Evolutionary conservation across 2,113 vertebrate species (phyloP), one percentile per base, ranked within the genome.

Genomic region (Orcinus orca): DNA sequence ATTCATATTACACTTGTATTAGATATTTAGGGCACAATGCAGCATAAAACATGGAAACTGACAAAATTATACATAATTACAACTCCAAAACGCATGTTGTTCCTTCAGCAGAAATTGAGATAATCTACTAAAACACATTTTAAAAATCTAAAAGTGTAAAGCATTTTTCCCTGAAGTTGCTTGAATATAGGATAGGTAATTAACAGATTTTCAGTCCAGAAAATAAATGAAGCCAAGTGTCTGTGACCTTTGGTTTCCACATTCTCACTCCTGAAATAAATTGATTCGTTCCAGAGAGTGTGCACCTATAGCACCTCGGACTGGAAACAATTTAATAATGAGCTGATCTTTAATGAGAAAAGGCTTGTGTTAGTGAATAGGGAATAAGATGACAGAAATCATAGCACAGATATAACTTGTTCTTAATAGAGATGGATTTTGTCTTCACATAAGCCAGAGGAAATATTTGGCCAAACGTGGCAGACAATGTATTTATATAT

Each of bases 151-250:
- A 89, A 97, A 95, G 55, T 86, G 0, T 77, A 95, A 97, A 88
- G 29, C 14, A 62, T 67, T 65, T 88, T 89, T 58, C 47, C 31
- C 70, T 96, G 62, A 8, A 82, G 63, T 94, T 92, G 6, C 29
- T 77, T 95, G 62, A 82, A 85, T 92, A 71, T 53, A 82, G 90
- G 38, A 41, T 21, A 94, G 44, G 21, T 55, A 63, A 96, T 89
- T 89, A 95, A 88, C 93, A 96, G 89, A 80, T 97, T 98, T 93
- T 94, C 95, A 97, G 73, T 68, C 53, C 36, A 63, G 53, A 93
- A 97, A 97, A 98, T 67, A 95, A 94, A 55, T 81, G 88, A 97
- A 97, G 55, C 62, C 88, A 92, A 97, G n/a, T 76, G 50, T 86
- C 44, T 55, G 23, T 62, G 84, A 96, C 92, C 97, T 97, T 90